These are phyloP conservation scores for Anticlea derivata DNA, from an alignment of 2,888 invertebrate genomes.

Conservation along the genomic window DNA sequence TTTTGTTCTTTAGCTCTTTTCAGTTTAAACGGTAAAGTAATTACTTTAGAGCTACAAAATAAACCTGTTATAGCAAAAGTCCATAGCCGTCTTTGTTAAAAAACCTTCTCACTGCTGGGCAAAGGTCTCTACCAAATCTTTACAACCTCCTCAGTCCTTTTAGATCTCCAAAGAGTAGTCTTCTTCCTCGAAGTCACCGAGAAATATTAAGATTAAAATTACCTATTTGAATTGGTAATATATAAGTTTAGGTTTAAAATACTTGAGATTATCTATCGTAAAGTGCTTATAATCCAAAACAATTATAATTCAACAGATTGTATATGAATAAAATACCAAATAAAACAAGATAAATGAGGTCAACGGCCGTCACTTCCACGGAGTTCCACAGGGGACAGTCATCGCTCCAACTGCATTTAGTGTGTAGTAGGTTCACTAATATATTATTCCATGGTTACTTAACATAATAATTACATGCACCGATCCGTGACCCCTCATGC, in stretches of 20 bases:
- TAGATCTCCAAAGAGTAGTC: too few species aligned
- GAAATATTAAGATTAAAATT: too few species aligned
- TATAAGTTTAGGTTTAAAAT: too few species aligned
- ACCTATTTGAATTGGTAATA: too few species aligned
- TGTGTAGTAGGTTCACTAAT: conserved; percentile 18
- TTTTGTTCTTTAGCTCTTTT: conserved; percentile 4
- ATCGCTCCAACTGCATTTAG: conserved; percentile 26
- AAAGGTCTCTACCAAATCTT: too few species aligned
- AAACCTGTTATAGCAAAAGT: too few species aligned
- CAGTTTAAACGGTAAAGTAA: too few species aligned
- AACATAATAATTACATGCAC: conserved; percentile 52
- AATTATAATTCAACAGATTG: conserved; percentile 22
- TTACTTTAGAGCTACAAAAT: too few species aligned
- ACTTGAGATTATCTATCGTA: neutral
- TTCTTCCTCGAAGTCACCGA: too few species aligned
- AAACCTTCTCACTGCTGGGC: too few species aligned
- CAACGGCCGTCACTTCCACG: conserved; percentile 36
- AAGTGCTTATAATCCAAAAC: neutral
- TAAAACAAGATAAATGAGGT: conserved; percentile 34
- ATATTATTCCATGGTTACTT: conserved; percentile 38
- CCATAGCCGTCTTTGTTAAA: too few species aligned
- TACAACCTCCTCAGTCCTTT: too few species aligned
- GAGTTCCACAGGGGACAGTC: conserved; percentile 37
- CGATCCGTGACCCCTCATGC: conserved; percentile 54
- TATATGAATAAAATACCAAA: conserved; percentile 29